Evolutionary conservation across 2,888 invertebrate genomes (phyloP), one percentile per base, ranked within the genome.

Genomic region (Plebejus melissa): DNA sequence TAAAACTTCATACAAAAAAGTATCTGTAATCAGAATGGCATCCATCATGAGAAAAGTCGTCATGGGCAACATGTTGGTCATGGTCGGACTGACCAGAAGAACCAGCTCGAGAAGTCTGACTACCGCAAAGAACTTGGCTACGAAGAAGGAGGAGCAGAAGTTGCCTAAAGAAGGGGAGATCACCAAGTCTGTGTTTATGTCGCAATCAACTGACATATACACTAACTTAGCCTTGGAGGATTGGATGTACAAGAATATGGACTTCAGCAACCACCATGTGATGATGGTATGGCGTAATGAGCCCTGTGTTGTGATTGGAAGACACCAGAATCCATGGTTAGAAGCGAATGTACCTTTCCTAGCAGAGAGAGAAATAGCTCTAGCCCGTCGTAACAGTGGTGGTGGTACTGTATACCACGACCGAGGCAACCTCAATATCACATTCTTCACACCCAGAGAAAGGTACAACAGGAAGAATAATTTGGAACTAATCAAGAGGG

Each of bases 391-490:
- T 69, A 98, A 98, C 84, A 99, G 99, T 88, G 99, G 99, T 46
- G 97, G 99, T 78, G 99, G 99, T 41, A 97, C 99, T 4, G 99
- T 99, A 38, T 99, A 98, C 88, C 99, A 99, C 88, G 99, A 99
- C 88, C 91, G 95, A 79, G 99, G 98, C 76, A 99, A 98, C 91
- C 93, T 99, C 0, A 99, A 99, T 90, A 94, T 98, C 79, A 97
- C 98, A 0, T 98, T 99, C 88, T 97, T 99, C 83, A 97, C 98
- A 13, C 95, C 97, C 2, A 95, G 96, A 79, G 96, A 96, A 80
- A 94, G 96, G 76, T 99, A 99, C 86, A 95, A 98, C 87, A 94
- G 99, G 76, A 96, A 95, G 82, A 96, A 96, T 82, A 99, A 99
- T 93, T 93, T 99, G 84, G 96, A 97, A 82, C 94, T 99, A 74